Evolutionary conservation across 2,797 vertebrate species (phyloP).

Genomic region (Coilia nasus): DNA sequence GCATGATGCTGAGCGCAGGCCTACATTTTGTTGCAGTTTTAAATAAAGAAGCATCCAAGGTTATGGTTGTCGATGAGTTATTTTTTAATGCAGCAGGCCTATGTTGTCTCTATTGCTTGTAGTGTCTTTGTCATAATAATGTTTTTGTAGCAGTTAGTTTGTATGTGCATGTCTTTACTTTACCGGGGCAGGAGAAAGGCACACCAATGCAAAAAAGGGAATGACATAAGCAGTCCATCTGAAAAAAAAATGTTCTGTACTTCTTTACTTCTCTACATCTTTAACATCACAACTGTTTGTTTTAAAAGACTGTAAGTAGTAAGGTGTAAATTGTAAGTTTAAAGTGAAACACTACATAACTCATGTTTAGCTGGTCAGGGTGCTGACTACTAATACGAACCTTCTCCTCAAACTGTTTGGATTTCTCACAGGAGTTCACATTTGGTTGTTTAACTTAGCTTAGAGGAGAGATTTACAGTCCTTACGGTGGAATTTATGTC

Average conservation of each 20-base stretch:
- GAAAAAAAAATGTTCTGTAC: neutral
- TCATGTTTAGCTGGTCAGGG: neutral
- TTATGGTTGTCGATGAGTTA: no score
- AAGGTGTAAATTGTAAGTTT: neutral
- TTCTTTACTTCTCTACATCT: neutral
- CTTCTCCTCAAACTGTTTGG: neutral
- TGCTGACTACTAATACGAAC: neutral
- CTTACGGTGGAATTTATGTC: neutral
- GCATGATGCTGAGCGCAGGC: neutral
- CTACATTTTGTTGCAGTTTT: neutral
- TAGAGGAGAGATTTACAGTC: neutral
- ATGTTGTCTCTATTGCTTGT: no score
- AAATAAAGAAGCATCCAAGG: no score
- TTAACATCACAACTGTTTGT: slow-evolving; percentile 2
- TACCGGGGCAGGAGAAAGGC: neutral
- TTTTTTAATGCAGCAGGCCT: no score
- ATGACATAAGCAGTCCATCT: neutral
- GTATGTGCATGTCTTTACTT: neutral
- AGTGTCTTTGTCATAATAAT: no score
- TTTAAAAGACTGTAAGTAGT: neutral
- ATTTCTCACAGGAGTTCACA: neutral
- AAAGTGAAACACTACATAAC: neutral
- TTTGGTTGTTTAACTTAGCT: slow-evolving; percentile 2
- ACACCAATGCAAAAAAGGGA: neutral
- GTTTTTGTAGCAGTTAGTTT: no score